Conservation (phyloP, 2,113 vertebrate species). For the Petromus typicus region DNA sequence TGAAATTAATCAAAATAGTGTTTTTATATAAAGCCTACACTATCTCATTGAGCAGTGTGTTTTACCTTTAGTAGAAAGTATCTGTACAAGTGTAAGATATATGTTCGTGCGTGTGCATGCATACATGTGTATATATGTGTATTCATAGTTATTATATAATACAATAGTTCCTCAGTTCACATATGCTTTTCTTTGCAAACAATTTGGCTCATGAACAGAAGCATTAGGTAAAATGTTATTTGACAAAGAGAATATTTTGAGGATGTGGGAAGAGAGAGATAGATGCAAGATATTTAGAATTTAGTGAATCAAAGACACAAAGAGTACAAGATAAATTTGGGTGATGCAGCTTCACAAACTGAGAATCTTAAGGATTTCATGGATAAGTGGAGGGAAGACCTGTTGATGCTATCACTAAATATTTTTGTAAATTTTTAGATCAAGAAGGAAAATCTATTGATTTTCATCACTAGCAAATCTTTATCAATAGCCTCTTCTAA, state of each 20-base stretch:
- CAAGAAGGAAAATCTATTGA: background rate
- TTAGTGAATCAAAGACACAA: background rate
- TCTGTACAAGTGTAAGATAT: background rate
- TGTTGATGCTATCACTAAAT: background rate
- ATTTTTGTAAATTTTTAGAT: background rate
- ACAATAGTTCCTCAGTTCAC: background rate
- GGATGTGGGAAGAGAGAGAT: background rate
- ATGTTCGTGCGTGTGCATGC: background rate
- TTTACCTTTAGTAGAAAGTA: constrained; percentile 12
- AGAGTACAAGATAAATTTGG: background rate
- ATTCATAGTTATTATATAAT: background rate
- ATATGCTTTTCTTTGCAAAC: background rate
- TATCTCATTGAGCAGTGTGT: background rate
- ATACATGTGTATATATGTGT: background rate
- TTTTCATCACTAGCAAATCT: constrained; percentile 37
- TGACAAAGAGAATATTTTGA: background rate
- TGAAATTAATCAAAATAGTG: background rate
- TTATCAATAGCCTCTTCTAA: background rate
- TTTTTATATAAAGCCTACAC: background rate
- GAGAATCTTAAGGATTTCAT: background rate
- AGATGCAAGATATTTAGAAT: background rate
- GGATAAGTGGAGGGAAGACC: background rate
- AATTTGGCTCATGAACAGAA: background rate
- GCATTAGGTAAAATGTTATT: background rate
- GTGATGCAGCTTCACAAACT: background rate